phyloP scores from a whole-genome alignment of 2,113 vertebrate species.

The zebrafish (Danio rerio) region GRCz12tu NC_133180.1:23117501-23118000 shows the following conservation, averaged over 20 bases:
- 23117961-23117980: background rate
- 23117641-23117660: too few species aligned
- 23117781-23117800: background rate
- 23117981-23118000: too few species aligned
- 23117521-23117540: background rate
- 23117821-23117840: constrained; percentile 21
- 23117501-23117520: background rate
- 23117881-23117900: background rate
- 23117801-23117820: background rate
- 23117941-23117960: too few species aligned
- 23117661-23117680: too few species aligned
- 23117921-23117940: background rate
- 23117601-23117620: background rate
- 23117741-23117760: constrained; percentile 34
- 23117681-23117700: too few species aligned
- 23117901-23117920: background rate
- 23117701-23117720: too few species aligned
- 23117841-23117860: constrained; percentile 19
- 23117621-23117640: too few species aligned
- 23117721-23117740: background rate
- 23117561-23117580: constrained; percentile 17
- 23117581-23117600: constrained; percentile 12
- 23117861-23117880: constrained; percentile 22
- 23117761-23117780: constrained; percentile 26
- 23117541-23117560: constrained; percentile 14